Percentiles rank a stretch among this genome's conserved stretches.
phyloP scores from a whole-genome alignment of 2,888 invertebrate genomes.

The Sabatieria punctata region DNA sequence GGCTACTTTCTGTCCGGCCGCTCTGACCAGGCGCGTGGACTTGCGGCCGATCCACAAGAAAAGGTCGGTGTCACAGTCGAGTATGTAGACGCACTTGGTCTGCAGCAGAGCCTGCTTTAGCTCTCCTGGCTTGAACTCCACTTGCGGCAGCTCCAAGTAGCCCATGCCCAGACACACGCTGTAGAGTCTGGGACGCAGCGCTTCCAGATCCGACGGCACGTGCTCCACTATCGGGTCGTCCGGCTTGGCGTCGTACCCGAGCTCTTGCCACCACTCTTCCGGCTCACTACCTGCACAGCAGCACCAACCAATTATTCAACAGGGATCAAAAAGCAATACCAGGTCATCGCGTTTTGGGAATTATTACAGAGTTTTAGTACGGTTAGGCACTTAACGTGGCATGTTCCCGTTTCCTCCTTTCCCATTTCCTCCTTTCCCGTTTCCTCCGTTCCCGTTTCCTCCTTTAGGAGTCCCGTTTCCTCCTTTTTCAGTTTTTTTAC shows the following conservation, averaged over 20 bases:
- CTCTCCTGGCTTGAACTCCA: constrained; percentile 38
- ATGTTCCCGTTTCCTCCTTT: too few species aligned
- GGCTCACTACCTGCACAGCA: too few species aligned
- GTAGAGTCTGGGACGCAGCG: constrained; percentile 59
- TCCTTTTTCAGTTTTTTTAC: too few species aligned
- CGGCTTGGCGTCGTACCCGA: constrained; percentile 12
- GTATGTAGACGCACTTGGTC: constrained; percentile 81
- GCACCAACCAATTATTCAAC: too few species aligned
- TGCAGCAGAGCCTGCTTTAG: constrained; percentile 58
- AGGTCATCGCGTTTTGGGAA: too few species aligned
- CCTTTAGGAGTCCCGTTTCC: too few species aligned
- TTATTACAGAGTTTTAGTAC: too few species aligned
- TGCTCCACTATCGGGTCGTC: constrained; percentile 40
- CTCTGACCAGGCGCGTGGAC: constrained; percentile 66
- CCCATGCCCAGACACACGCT: constrained; percentile 95
- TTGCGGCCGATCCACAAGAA: constrained; percentile 69
- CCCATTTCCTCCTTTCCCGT: too few species aligned
- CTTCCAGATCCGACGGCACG: constrained; percentile 48
- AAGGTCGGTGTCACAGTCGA: constrained; percentile 65
- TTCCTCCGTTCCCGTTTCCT: too few species aligned
- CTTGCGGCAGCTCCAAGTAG: constrained; percentile 90
- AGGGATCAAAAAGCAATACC: too few species aligned
- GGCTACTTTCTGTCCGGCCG: constrained; percentile 88
- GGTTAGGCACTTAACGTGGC: too few species aligned
- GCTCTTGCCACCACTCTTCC: too few species aligned